These are phyloP conservation scores for Cosmia pyralina DNA, from an alignment of 2,888 invertebrate species.

Conservation along the genomic window DNA sequence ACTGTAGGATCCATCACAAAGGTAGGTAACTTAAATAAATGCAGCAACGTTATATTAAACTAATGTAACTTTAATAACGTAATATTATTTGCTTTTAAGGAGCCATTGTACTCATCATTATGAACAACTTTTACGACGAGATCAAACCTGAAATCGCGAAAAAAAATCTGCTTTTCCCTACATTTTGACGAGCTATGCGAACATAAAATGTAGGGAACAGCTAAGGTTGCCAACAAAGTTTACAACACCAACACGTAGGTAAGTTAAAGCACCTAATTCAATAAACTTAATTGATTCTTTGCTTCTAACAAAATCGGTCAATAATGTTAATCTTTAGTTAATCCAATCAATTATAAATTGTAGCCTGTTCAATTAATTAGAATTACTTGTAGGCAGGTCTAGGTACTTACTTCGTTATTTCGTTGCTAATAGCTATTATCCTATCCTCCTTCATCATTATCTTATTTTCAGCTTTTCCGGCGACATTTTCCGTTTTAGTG, in stretches of 20 bases:
- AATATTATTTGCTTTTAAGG: too few relatives aligned
- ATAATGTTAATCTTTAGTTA: conserved; percentile 27
- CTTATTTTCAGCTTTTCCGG: not conserved
- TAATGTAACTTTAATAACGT: too few relatives aligned
- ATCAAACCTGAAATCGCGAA: too few relatives aligned
- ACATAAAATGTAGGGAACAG: too few relatives aligned
- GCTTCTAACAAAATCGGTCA: conserved; percentile 13
- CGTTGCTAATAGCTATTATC: too few relatives aligned
- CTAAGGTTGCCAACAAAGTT: too few relatives aligned
- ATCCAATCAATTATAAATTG: conserved; percentile 39
- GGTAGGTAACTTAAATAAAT: too few relatives aligned
- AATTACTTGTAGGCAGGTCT: not conserved
- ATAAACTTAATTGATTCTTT: conserved; percentile 9
- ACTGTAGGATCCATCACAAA: not conserved
- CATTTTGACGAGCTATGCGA: too few relatives aligned
- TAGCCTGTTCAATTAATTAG: conserved; percentile 18
- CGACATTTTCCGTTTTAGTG: not conserved
- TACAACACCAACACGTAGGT: not conserved
- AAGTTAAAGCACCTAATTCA: conserved; percentile 1
- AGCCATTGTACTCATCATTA: too few relatives aligned
- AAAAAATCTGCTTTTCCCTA: too few relatives aligned
- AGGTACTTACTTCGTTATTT: not conserved
- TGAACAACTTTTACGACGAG: too few relatives aligned
- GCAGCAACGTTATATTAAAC: too few relatives aligned
- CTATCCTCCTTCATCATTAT: not conserved